Evolutionary conservation across 92 coral and sea anemone genomes (phyloP).

Genomic region (Chrysogorgia sp.): DNA sequence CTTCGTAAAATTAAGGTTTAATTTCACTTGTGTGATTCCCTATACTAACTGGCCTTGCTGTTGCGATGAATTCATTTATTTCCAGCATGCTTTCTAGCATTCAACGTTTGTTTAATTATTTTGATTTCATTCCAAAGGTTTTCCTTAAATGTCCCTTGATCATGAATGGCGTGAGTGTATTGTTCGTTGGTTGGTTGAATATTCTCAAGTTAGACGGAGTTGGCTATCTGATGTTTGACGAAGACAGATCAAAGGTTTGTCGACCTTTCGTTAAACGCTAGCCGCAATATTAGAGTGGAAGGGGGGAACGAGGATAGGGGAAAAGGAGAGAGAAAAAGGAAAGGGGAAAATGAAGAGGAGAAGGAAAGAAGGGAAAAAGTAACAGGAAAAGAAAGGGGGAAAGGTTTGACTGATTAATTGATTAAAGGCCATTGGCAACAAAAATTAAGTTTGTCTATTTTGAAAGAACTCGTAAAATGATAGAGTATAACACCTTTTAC

Average conservation of each 20-base stretch:
- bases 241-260: conserved; percentile 84
- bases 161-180: conserved; percentile 93
- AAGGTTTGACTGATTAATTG: neutral
- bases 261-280: neutral
- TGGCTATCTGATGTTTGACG: conserved; percentile 91
- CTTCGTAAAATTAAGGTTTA: too few relatives aligned
- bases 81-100: too few relatives aligned
- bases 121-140: conserved; percentile 56
- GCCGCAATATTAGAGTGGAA: neutral
- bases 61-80: too few relatives aligned
- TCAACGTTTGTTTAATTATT: too few relatives aligned
- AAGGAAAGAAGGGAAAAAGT: too few relatives aligned
- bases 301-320: too few relatives aligned
- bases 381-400: neutral
- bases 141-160: conserved; percentile 81
- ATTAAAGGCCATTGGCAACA: too few relatives aligned
- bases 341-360: neutral
- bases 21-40: too few relatives aligned
- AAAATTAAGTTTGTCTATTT: too few relatives aligned
- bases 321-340: neutral
- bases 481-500: too few relatives aligned
- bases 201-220: conserved; percentile 88
- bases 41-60: too few relatives aligned
- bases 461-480: too few relatives aligned
- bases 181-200: conserved; percentile 93